phyloP scores from a whole-genome alignment of 2,797 vertebrate genomes.

The Darevskia nairensis region DNA sequence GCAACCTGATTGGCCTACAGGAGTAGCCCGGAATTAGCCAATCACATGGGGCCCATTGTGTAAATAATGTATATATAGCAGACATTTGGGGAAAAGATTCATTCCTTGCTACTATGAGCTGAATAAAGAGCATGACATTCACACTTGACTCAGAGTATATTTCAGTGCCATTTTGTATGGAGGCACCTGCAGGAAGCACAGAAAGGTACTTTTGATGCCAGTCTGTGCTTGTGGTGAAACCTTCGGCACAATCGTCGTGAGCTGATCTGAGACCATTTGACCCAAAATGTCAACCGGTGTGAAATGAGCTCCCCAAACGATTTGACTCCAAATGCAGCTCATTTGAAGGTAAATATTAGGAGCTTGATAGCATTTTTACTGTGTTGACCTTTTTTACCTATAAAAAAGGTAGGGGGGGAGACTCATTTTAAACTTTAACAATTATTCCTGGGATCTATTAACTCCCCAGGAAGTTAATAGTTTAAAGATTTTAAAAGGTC shows the following conservation, averaged over 20 bases:
- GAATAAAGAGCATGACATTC: too few relatives aligned
- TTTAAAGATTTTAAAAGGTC: slow-evolving; percentile 35
- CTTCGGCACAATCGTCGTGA: neutral
- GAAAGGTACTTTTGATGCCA: neutral
- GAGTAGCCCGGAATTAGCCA: too few relatives aligned
- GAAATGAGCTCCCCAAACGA: neutral
- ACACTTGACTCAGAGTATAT: too few relatives aligned
- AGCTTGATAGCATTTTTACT: slow-evolving; percentile 22
- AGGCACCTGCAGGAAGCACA: neutral
- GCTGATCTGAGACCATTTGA: neutral
- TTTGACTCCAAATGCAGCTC: neutral
- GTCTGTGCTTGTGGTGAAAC: neutral
- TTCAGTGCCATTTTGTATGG: neutral
- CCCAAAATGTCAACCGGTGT: neutral
- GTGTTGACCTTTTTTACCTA: neutral
- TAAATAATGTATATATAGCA: too few relatives aligned
- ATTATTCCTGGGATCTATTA: slow-evolving; percentile 47
- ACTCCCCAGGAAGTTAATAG: slow-evolving; percentile 48
- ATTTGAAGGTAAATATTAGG: slow-evolving; percentile 39
- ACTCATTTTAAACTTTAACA: slow-evolving; percentile 49
- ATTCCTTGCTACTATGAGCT: too few relatives aligned
- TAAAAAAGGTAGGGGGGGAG: neutral
- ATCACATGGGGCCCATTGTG: too few relatives aligned
- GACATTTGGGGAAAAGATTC: too few relatives aligned
- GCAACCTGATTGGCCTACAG: too few relatives aligned